These are phyloP conservation scores for Oostethus manadensis DNA, from an alignment of 2,113 vertebrate genomes.

Conservation along the genomic window DNA sequence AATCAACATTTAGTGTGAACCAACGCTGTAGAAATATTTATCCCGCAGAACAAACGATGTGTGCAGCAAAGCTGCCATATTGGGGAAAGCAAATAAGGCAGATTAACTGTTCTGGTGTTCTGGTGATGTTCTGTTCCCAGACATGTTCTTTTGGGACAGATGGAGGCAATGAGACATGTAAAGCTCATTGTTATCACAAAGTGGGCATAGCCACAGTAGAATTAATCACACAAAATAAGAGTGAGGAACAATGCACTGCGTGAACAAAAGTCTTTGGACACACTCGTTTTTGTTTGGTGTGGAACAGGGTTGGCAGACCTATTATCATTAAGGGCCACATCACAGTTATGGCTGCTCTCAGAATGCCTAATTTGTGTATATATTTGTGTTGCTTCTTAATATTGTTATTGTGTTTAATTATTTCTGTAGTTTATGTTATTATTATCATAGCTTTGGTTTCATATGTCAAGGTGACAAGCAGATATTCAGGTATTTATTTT, in stretches of 20 bases:
- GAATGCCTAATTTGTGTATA: too few relatives aligned
- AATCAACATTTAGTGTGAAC: constrained; percentile 64
- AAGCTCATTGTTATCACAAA: constrained; percentile 58
- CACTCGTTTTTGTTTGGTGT: background rate
- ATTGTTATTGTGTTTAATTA: too few relatives aligned
- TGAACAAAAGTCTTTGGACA: background rate
- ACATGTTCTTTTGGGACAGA: constrained; percentile 63
- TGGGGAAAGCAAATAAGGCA: constrained; percentile 68
- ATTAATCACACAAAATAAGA: constrained; percentile 48
- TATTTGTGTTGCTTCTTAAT: too few relatives aligned
- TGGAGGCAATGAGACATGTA: constrained; percentile 67
- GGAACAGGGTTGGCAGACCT: too few relatives aligned
- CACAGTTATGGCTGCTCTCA: too few relatives aligned
- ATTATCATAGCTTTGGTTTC: too few relatives aligned
- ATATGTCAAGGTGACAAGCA: too few relatives aligned
- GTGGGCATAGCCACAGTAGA: constrained; percentile 40
- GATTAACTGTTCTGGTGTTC: constrained; percentile 63
- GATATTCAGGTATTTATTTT: too few relatives aligned
- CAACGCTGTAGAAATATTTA: constrained; percentile 63
- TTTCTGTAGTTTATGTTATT: too few relatives aligned
- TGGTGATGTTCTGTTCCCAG: constrained; percentile 58
- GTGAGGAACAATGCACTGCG: background rate
- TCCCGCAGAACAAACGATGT: constrained; percentile 61
- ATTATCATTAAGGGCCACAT: too few relatives aligned
- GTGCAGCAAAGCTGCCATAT: constrained; percentile 64